These are phyloP conservation scores for Stictonetta naevosa DNA, from an alignment of 2,113 vertebrate species.

Conservation along the genomic window DNA sequence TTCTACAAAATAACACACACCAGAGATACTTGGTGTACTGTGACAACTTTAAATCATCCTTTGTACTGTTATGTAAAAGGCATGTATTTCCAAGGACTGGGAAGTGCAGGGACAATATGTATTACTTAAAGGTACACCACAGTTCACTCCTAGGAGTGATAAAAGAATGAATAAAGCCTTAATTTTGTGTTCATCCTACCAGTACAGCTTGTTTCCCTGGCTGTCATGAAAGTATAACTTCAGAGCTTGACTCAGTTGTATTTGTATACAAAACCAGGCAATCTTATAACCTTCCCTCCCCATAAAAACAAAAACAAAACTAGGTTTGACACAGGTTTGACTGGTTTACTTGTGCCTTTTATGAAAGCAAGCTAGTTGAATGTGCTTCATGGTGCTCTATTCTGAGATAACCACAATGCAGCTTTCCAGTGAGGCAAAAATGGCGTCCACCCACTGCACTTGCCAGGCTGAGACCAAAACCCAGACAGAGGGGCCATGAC, in stretches of 20 bases:
- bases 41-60: neutral
- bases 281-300: neutral
- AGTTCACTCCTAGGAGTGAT: neutral
- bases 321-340: neutral
- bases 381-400: too few species aligned
- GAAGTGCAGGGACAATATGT: rapidly evolving
- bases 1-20: neutral
- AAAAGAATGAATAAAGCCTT: neutral
- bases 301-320: neutral
- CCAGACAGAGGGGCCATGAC: too few species aligned
- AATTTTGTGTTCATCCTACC: neutral
- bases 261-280: neutral
- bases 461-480: too few species aligned
- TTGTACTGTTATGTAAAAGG: neutral
- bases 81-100: neutral
- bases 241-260: neutral
- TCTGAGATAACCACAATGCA: too few species aligned
- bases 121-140: neutral
- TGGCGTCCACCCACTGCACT: too few species aligned
- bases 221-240: neutral
- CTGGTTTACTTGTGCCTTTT: neutral
- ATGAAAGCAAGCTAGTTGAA: neutral
- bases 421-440: too few species aligned
- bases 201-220: neutral
- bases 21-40: neutral